Conservation (phyloP, 2,113 vertebrate genomes). For the Periophthalmus modestus region DNA sequence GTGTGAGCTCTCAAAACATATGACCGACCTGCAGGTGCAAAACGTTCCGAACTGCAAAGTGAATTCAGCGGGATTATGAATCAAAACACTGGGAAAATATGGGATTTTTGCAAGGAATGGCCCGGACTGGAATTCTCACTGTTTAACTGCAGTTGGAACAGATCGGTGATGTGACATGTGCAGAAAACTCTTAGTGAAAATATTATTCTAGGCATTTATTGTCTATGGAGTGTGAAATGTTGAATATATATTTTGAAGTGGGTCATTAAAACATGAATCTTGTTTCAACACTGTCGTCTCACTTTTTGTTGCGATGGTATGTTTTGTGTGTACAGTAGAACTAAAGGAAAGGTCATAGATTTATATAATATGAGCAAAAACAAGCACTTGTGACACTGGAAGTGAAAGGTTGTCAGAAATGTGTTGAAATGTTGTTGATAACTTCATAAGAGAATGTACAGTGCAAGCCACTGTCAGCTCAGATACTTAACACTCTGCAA, state of each 20-base stretch:
- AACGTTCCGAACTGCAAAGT: background rate
- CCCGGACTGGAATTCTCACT: background rate
- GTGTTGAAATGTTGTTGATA: background rate
- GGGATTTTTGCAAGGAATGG: background rate
- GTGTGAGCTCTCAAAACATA: conserved; percentile 7
- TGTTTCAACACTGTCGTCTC: too few species aligned
- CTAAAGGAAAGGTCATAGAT: background rate
- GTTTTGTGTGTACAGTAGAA: too few species aligned
- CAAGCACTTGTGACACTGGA: background rate
- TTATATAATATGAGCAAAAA: background rate
- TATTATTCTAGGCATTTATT: background rate
- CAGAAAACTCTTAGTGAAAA: background rate
- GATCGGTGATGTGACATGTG: background rate
- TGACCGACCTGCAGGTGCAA: conserved; percentile 8
- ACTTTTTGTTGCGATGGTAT: too few species aligned
- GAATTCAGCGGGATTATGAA: conserved; percentile 7
- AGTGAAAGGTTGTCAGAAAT: background rate
- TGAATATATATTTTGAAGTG: background rate
- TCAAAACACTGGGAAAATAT: conserved; percentile 1
- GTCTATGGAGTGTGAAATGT: background rate
- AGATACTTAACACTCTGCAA: too few species aligned
- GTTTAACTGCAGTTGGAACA: conserved; percentile 5
- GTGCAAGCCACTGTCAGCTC: background rate
- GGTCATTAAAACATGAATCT: background rate
- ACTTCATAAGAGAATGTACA: background rate